Base-by-base conservation (phyloP, 2,113 vertebrate species). In the Pteronura brasiliensis region DNA sequence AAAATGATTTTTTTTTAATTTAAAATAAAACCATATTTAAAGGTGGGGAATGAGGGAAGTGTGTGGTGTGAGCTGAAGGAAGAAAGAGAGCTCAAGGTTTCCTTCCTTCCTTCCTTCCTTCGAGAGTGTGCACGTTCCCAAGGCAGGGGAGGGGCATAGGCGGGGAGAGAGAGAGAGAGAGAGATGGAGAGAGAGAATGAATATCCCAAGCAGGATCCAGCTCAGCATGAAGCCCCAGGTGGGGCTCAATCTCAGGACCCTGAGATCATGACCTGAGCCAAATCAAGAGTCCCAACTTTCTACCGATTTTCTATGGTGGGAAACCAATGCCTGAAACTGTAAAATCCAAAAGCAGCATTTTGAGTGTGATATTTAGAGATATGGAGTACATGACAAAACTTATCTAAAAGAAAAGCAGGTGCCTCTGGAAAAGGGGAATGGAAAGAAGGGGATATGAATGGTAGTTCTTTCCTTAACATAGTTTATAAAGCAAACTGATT, bases 11-110 rank as follows among this genome's bases (percentile, higher is more conserved):
- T 49, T 47, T 6, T 39, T 42, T 42, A 95, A 36, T 39, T 61
- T 84, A 86, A 94, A 92, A 84, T 81, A 42, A 29, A 95, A 65
- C 27, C 31, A 18, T 95, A 91, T 7, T 93, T 88, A 59, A 80
- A 83, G 5, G 21, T 90, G n/a, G 23, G 15, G 47, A 82, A 80
- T 61, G 39, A 67, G 63, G 72, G 77, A 36, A 83, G 57, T 34
- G 5, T 57, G 39, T 82, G 27, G 47, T n/a, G 17, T 61, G 36
- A 34, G 20, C 20, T 79, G 13, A 18, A 31, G 15, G 42, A 63
- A 27, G 52, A 72, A 95, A 96, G 59, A 81, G 71, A 89, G 10
- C 6, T 67, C 67, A 92, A 47, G 34, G 18, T n/a, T 69, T 69
- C 3, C 34, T 69, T 67, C 6, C 34, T 67, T 67, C 11, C 31